These are phyloP conservation scores for Nemopilema nomurai DNA, from an alignment of 30 jellyfish, hydroid and myxozoan species.

Conservation along the genomic window DNA sequence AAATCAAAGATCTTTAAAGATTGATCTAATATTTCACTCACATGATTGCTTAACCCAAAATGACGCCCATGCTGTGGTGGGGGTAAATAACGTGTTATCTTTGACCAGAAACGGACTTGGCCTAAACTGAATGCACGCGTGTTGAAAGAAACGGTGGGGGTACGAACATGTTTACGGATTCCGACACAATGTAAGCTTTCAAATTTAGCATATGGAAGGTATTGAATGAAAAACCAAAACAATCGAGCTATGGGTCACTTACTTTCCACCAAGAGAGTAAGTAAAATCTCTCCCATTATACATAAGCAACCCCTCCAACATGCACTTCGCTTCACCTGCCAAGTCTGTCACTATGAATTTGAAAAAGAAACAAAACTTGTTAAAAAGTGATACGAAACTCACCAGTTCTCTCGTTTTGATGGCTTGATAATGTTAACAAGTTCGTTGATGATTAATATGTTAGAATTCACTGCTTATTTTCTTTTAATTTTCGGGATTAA, in stretches of 20 bases:
- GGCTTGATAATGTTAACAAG: not conserved
- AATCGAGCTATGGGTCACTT: conserved; percentile 45
- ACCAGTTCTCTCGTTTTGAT: not conserved
- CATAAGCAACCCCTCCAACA: conserved; percentile 1
- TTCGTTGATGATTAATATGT: not conserved
- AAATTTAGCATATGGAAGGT: conserved; percentile 36
- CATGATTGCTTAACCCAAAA: not conserved
- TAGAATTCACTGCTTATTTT: not conserved
- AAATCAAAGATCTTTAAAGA: not conserved
- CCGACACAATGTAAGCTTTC: conserved; percentile 64
- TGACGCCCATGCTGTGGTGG: not conserved
- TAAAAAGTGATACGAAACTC: conserved; percentile 23
- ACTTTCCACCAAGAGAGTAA: conserved; percentile 41
- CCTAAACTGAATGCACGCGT: conserved; percentile 35
- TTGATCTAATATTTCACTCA: not conserved
- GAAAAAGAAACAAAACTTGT: conserved; percentile 51
- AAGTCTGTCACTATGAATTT: conserved; percentile 25
- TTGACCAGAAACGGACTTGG: conserved; percentile 8
- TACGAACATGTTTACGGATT: conserved; percentile 41
- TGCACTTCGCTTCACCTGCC: conserved; percentile 50
- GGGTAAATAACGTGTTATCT: not conserved
- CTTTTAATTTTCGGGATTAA: not conserved
- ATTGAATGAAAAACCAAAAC: conserved; percentile 42
- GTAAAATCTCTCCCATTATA: conserved; percentile 5
- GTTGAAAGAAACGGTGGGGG: conserved; percentile 58